A percentile compares a stretch with the other conserved stretches of the same genome.
Conservation (phyloP, 2,113 vertebrate genomes). For the Macrotus californicus region DNA sequence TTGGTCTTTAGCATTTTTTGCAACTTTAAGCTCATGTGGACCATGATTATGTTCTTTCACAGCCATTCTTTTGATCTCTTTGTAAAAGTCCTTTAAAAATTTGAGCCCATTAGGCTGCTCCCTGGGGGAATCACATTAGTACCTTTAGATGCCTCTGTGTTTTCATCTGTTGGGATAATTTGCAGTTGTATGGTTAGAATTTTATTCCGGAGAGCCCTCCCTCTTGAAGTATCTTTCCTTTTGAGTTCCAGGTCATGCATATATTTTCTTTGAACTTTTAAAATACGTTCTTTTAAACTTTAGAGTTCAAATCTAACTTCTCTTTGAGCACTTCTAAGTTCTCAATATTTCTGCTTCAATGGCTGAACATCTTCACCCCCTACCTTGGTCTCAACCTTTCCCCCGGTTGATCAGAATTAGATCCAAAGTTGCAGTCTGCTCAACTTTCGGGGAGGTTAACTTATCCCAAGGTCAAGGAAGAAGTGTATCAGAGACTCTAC, state of each 20-base stretch:
- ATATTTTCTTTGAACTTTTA: constrained; percentile 59
- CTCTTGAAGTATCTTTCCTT: constrained; percentile 30
- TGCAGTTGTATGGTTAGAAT: background rate
- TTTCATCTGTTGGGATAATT: constrained; percentile 33
- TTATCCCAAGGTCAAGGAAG: background rate
- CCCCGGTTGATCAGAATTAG: background rate
- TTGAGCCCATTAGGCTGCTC: background rate
- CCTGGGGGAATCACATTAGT: background rate
- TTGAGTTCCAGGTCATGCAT: constrained; percentile 32
- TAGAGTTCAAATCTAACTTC: background rate
- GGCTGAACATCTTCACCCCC: background rate
- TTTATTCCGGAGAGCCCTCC: background rate
- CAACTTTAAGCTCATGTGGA: background rate
- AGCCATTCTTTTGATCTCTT: constrained; percentile 33
- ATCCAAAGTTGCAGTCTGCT: background rate
- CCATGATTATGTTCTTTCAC: background rate
- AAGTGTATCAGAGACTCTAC: background rate
- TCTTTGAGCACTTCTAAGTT: background rate
- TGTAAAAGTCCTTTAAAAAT: background rate
- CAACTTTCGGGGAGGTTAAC: background rate
- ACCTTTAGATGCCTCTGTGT: background rate
- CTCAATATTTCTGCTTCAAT: background rate
- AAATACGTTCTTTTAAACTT: constrained; percentile 28
- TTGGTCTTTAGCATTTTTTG: background rate
- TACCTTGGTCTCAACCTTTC: background rate